Conservation (phyloP, 2,888 invertebrate genomes). For the Spilarctia lutea region DNA sequence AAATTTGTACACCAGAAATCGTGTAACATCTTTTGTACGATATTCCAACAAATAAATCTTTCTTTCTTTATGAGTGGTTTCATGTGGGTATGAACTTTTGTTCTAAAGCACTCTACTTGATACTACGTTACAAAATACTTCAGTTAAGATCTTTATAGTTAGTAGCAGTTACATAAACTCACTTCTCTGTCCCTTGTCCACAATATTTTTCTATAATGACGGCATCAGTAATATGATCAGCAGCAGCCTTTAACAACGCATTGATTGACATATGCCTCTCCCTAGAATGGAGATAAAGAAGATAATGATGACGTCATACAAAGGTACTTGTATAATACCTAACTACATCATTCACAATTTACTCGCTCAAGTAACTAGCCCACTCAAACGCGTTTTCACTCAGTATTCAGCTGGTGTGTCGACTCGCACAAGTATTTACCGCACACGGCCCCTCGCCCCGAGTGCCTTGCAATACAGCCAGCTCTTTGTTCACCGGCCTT, state of each 20-base stretch:
- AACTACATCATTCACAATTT: background rate
- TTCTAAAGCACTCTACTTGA: no score
- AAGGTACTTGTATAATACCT: background rate
- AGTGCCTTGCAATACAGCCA: constrained; percentile 29
- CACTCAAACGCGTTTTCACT: constrained; percentile 33
- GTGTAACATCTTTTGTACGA: no score
- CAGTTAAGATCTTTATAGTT: no score
- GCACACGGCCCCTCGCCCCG: constrained; percentile 15
- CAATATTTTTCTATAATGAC: background rate
- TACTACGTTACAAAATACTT: no score
- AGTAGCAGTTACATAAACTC: background rate
- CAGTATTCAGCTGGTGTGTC: constrained; percentile 49
- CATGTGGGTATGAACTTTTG: no score
- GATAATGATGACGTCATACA: background rate
- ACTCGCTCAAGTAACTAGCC: constrained; percentile 38
- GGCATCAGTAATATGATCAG: no score
- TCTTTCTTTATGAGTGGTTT: no score
- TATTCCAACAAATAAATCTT: no score
- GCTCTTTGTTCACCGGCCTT: constrained; percentile 42
- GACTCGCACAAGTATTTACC: constrained; percentile 47
- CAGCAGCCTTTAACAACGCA: no score
- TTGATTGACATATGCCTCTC: no score
- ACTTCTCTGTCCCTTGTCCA: background rate
- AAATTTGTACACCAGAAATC: no score
- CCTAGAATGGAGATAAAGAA: no score